A percentile compares a stretch with the other conserved stretches of the same genome.
phyloP scores from a whole-genome alignment of 2,113 vertebrate genomes.

The Megaceryle maxima region DNA sequence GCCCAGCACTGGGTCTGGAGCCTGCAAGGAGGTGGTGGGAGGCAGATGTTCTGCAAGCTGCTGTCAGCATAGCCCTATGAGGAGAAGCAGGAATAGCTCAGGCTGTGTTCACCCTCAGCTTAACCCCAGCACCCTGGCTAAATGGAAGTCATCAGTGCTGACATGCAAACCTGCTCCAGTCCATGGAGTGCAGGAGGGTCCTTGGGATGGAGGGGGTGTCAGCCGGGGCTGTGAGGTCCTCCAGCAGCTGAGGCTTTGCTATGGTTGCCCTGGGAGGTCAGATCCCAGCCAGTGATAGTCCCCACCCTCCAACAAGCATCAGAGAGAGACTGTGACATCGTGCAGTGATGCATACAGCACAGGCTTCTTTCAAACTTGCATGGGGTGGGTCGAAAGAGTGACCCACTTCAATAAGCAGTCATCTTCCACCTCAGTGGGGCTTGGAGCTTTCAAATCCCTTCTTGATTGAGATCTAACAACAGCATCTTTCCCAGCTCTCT shows the following conservation, averaged over 20 bases:
- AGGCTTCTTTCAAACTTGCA: background rate
- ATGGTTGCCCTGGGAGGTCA: background rate
- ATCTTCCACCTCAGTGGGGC: background rate
- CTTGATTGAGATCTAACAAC: background rate
- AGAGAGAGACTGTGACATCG: background rate
- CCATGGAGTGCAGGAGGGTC: background rate
- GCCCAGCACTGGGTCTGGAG: background rate
- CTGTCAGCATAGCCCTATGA: rapidly evolving
- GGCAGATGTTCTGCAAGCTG: background rate
- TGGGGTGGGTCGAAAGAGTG: background rate
- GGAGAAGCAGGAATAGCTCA: background rate
- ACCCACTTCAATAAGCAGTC: background rate
- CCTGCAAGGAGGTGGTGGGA: background rate
- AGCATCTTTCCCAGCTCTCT: background rate
- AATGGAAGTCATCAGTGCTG: background rate
- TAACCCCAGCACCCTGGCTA: background rate
- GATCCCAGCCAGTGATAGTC: background rate
- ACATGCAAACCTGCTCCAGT: rapidly evolving
- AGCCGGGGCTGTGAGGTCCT: background rate
- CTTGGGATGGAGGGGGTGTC: background rate
- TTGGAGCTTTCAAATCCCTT: background rate
- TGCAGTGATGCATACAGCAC: background rate
- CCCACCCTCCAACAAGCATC: background rate
- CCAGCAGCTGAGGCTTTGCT: background rate
- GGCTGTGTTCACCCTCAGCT: background rate